Conservation (phyloP, 2,797 vertebrate genomes). For the Furcifer pardalis region DNA sequence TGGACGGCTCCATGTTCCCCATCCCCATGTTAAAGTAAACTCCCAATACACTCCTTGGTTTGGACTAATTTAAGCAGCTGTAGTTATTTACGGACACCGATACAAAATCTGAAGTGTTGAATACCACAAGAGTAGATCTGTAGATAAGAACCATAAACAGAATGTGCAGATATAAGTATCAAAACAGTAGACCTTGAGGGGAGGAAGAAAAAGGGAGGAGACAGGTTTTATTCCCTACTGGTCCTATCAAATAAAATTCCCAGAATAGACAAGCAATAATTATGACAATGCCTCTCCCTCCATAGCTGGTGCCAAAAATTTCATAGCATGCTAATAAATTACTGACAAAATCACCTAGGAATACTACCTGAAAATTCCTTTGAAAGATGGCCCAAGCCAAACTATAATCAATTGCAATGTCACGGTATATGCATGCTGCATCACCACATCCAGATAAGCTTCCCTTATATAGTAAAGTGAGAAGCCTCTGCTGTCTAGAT, state of each 20-base stretch:
- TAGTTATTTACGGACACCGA: constrained; percentile 15
- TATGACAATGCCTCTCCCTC: neutral
- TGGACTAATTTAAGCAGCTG: neutral
- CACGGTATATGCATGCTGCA: too few relatives aligned
- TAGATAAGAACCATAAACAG: neutral
- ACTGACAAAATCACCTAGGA: neutral
- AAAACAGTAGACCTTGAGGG: neutral
- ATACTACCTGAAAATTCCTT: neutral
- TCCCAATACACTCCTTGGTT: constrained; percentile 9
- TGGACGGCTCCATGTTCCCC: neutral
- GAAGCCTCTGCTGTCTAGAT: neutral
- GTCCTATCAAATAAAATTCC: constrained; percentile 29
- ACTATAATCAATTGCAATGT: neutral
- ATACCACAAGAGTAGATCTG: neutral
- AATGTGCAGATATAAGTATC: constrained; percentile 12
- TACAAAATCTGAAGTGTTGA: neutral
- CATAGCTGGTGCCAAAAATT: too few relatives aligned
- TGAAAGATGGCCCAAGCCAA: too few relatives aligned
- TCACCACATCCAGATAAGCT: neutral
- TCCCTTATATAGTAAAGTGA: neutral
- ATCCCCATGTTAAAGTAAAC: neutral
- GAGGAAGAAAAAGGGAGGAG: neutral
- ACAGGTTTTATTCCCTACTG: neutral
- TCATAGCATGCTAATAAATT: neutral
- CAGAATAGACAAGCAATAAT: neutral